Conservation (phyloP, 2,113 vertebrate species). For the Isurus oxyrinchus region DNA sequence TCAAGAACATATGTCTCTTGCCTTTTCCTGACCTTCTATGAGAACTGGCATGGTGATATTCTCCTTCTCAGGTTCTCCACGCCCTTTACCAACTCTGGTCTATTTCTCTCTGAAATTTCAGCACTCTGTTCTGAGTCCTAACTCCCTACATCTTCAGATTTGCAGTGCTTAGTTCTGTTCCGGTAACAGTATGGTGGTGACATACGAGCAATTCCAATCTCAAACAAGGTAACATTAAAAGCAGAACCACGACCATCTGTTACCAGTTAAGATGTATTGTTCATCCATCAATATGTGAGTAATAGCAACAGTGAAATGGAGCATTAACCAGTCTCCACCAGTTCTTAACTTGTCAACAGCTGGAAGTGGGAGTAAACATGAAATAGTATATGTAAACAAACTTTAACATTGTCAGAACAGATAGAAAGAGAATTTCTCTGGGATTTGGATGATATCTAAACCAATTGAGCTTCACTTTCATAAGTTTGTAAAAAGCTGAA, state of each 20-base stretch:
- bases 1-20: neutral
- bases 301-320: neutral
- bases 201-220: neutral
- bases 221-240: neutral
- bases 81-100: neutral
- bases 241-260: neutral
- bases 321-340: neutral
- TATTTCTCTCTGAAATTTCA: neutral
- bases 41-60: neutral
- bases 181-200: neutral
- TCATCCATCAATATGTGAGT: neutral
- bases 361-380: neutral
- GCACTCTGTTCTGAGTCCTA: neutral
- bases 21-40: neutral
- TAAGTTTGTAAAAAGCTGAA: neutral
- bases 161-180: no score
- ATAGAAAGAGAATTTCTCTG: neutral
- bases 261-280: neutral
- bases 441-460: neutral
- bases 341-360: neutral
- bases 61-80: neutral
- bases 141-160: neutral
- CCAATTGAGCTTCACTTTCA: neutral
- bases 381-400: neutral
- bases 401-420: neutral